These are phyloP conservation scores for Temnopleurus reevesii DNA, from an alignment of 53 echinoderm and acorn worm genomes.

Conservation along the genomic window DNA sequence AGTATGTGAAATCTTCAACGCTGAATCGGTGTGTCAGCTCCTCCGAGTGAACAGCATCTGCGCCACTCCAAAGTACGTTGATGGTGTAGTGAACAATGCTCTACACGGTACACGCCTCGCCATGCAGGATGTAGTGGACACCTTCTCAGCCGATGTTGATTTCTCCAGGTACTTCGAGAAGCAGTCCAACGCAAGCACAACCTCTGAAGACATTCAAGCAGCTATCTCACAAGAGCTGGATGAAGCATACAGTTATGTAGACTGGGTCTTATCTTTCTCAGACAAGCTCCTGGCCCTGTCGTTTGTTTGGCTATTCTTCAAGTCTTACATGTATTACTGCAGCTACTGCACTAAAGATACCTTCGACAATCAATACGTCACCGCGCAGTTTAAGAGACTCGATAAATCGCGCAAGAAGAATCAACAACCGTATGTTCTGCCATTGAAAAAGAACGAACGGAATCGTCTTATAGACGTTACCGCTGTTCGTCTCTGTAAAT, in stretches of 20 bases:
- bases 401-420: constrained; percentile 68
- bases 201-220: constrained; percentile 69
- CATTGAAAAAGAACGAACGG: constrained; percentile 85
- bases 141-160: constrained; percentile 74
- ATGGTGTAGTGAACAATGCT: constrained; percentile 61
- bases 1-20: constrained; percentile 69
- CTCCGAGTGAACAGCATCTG: constrained; percentile 64
- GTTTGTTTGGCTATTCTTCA: constrained; percentile 68
- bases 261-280: constrained; percentile 66
- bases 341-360: constrained; percentile 85
- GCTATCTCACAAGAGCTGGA: constrained; percentile 73
- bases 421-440: constrained; percentile 63
- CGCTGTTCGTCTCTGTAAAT: constrained; percentile 64
- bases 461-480: constrained; percentile 76
- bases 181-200: constrained; percentile 66
- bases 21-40: constrained; percentile 63
- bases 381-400: constrained; percentile 74
- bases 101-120: constrained; percentile 22
- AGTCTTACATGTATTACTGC: constrained; percentile 82
- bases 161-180: constrained; percentile 77
- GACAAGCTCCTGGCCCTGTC: constrained; percentile 89
- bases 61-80: constrained; percentile 54
- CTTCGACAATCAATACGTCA: constrained; percentile 93
- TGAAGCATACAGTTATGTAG: constrained; percentile 65
- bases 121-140: constrained; percentile 49